Conservation (phyloP, 2,888 invertebrate species). For the Aromia moschata region DNA sequence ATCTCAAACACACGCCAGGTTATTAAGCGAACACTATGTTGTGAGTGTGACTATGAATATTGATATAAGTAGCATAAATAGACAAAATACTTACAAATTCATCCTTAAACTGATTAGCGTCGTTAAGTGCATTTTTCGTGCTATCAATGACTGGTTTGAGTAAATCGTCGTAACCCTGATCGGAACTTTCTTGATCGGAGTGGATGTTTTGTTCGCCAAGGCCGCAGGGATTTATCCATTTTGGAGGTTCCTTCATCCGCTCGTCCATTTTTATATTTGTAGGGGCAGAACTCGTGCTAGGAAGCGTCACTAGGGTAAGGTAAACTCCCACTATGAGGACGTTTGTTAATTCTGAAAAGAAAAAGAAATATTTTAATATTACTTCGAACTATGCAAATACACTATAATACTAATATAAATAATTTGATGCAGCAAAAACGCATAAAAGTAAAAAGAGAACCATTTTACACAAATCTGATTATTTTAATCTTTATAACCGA, state of each 20-base stretch:
- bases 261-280: conserved; percentile 31
- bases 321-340: conserved; percentile 61
- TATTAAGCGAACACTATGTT: no score
- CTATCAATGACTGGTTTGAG: no score
- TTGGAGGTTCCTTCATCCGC: conserved; percentile 48
- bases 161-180: no score
- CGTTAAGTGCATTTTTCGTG: conserved; percentile 59
- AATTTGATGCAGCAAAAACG: no score
- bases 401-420: no score
- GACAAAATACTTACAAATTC: conserved; percentile 61
- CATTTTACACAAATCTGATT: neutral
- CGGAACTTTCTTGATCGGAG: no score
- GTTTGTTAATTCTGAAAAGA: conserved; percentile 61
- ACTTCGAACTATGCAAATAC: neutral
- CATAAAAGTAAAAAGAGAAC: no score
- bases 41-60: no score
- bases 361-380: neutral
- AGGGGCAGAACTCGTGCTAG: conserved; percentile 59
- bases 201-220: no score
- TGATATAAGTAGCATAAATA: no score
- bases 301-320: conserved; percentile 58
- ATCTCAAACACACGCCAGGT: no score
- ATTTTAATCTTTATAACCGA: conserved; percentile 3
- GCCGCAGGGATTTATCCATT: conserved; percentile 68
- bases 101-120: conserved; percentile 60